Evolutionary conservation across 2,797 vertebrate genomes (phyloP).

Genomic region (Chaenodraco wilsoni): DNA sequence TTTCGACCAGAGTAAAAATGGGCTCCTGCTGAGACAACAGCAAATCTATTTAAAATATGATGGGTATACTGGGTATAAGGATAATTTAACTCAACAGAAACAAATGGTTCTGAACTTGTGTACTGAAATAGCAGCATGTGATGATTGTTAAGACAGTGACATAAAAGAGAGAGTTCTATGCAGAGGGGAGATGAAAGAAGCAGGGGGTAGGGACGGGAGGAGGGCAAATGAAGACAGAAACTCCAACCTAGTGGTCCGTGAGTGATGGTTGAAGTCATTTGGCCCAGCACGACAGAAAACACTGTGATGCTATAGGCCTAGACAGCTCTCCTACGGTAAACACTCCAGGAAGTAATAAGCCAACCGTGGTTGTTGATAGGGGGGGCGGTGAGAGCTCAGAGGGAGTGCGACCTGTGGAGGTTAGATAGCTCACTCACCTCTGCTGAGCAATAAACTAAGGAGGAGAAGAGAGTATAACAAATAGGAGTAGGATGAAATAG

Average conservation of each 20-base stretch:
- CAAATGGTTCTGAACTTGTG: slow-evolving; percentile 15
- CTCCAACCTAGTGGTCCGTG: slow-evolving; percentile 34
- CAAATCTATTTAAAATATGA: slow-evolving; percentile 44
- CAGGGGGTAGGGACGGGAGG: slow-evolving; percentile 1
- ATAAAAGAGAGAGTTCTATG: not conserved
- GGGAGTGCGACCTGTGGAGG: slow-evolving; percentile 53
- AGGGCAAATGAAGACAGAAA: slow-evolving; percentile 39
- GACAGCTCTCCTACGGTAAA: slow-evolving; percentile 56
- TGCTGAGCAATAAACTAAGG: slow-evolving; percentile 57
- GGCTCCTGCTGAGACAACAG: slow-evolving; percentile 29
- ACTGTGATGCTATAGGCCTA: slow-evolving; percentile 16
- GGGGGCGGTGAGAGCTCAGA: slow-evolving; percentile 15
- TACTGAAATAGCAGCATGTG: slow-evolving; percentile 17
- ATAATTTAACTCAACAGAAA: slow-evolving; percentile 30
- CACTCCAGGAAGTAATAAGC: slow-evolving; percentile 68
- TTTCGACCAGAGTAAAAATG: slow-evolving; percentile 25
- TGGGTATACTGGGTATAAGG: slow-evolving; percentile 26
- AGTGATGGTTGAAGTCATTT: slow-evolving; percentile 70
- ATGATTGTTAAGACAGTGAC: slow-evolving; percentile 9
- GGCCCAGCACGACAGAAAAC: slow-evolving; percentile 50
- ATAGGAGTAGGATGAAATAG: slow-evolving; percentile 56
- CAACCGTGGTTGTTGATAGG: slow-evolving; percentile 49
- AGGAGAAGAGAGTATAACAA: slow-evolving; percentile 27
- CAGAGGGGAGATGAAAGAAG: slow-evolving; percentile 16
- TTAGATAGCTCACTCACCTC: slow-evolving; percentile 65